Percentiles rank a stretch among this genome's conserved stretches.
These are phyloP conservation scores for Petrophora chlorosata DNA, from an alignment of 2,888 invertebrate genomes.

Conservation along the genomic window DNA sequence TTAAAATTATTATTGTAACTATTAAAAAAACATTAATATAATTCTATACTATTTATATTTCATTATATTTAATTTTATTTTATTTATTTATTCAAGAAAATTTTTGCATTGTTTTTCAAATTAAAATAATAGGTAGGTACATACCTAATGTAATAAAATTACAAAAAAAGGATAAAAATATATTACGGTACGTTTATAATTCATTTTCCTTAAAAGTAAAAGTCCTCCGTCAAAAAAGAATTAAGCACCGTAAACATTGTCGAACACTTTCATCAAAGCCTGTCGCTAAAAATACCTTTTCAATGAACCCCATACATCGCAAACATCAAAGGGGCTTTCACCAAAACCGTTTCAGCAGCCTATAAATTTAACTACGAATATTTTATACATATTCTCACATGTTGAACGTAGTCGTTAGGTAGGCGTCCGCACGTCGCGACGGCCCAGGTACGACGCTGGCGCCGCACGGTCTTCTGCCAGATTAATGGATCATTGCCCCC, in stretches of 20 bases:
- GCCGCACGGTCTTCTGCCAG: conserved; percentile 92
- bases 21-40: too few relatives aligned
- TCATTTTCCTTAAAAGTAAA: too few relatives aligned
- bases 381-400: conserved; percentile 59
- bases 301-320: conserved; percentile 13
- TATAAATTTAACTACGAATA: conserved; percentile 39
- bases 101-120: too few relatives aligned
- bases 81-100: too few relatives aligned
- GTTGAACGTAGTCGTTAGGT: conserved; percentile 77
- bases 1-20: too few relatives aligned
- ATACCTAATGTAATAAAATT: too few relatives aligned
- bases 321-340: conserved; percentile 26
- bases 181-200: too few relatives aligned
- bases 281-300: conserved; percentile 12
- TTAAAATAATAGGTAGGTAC: too few relatives aligned
- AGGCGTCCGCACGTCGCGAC: conserved; percentile 81
- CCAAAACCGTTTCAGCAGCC: conserved; percentile 31
- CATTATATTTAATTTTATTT: too few relatives aligned
- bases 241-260: conserved; percentile 2
- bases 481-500: conserved; percentile 93
- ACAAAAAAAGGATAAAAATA: too few relatives aligned
- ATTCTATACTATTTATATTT: too few relatives aligned
- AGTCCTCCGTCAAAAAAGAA: not conserved
- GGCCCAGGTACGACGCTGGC: conserved; percentile 83
- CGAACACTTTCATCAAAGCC: conserved; percentile 9